Evolutionary conservation across 2,113 vertebrate species (phyloP), one percentile per base, ranked within the genome.

Genomic region (Zosterops japonicus): DNA sequence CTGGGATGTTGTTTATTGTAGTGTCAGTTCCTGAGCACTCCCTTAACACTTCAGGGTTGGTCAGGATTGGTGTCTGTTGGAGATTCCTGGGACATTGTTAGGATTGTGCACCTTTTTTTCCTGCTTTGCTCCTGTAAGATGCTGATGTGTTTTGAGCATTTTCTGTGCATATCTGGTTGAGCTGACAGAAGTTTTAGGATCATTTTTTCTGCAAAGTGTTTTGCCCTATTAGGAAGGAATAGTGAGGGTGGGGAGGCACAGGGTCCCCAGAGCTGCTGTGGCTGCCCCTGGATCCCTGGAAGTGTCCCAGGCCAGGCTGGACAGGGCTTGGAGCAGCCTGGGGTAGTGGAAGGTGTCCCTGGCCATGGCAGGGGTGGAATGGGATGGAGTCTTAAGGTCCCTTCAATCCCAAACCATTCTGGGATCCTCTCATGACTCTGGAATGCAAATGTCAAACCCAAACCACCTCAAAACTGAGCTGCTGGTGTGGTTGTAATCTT

Each of bases 151-250:
- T 59, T 67, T 36, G 52, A 89, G 36, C 22, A 9, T 52, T 59
- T 63, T 42, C 31, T 80, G 8, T 25, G 8, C 68, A 2, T 12
- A 10, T 7, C 21, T 42, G 19, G 5, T 12, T 27, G 76, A 72
- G 52, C 52, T 74, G 77, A 16, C 12, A 8, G 12, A 25, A 31
- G 14, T 31, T 69, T 76, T 55, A 31, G 49, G 41, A 7, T 27
- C 1, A 3, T 55, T 61, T 53, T 53, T 42, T 41, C 11, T 69
- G 29, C 39, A 6, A 21, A 7, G 23, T 11, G 10, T 68, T 75
- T 39, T 0, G 0, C 12, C 4, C 21, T 24, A 0, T 53, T n/a
- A 19, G 53, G 24, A n/a, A 28, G 12, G 1, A 64, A 25, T 47
- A 7, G 21, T 0, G 29, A 64, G 35, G 11, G 25, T 9, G 3